These are phyloP conservation scores for Megalurothrips usitatus DNA, from an alignment of 2,888 invertebrate species.

Conservation along the genomic window DNA sequence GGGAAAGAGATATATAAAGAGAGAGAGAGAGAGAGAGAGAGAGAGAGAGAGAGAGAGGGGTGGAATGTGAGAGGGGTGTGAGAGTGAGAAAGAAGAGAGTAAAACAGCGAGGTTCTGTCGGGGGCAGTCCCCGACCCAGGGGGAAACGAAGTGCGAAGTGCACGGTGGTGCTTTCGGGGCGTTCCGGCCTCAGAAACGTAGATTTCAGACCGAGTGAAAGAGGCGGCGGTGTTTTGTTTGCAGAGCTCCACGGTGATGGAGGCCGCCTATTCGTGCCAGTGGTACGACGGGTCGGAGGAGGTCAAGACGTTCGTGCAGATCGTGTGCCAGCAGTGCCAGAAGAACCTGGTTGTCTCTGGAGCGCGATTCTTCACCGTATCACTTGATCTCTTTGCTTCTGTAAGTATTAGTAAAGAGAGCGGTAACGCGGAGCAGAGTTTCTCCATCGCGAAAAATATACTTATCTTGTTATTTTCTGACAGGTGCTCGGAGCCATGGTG, in stretches of 20 bases:
- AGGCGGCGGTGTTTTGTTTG: conserved; percentile 33
- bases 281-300: conserved; percentile 87
- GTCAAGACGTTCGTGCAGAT: conserved; percentile 88
- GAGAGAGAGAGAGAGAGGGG: too few relatives aligned
- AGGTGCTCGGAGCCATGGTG: conserved; percentile 83
- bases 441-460: too few relatives aligned
- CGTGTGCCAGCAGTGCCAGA: conserved; percentile 86
- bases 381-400: conserved; percentile 80
- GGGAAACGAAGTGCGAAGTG: too few relatives aligned
- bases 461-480: conserved; percentile 40
- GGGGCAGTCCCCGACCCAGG: too few relatives aligned
- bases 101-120: too few relatives aligned
- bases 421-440: too few relatives aligned
- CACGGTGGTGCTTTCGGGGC: too few relatives aligned
- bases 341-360: conserved; percentile 82
- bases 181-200: too few relatives aligned
- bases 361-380: conserved; percentile 87
- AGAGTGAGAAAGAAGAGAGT: too few relatives aligned
- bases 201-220: too few relatives aligned
- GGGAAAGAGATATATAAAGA: not conserved
- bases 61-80: too few relatives aligned
- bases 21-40: not conserved
- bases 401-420: conserved; percentile 48
- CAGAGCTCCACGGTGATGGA: conserved; percentile 89
- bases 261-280: conserved; percentile 84